Base-by-base conservation (phyloP, 2,113 vertebrate species). In the Festucalex cinctus region DNA sequence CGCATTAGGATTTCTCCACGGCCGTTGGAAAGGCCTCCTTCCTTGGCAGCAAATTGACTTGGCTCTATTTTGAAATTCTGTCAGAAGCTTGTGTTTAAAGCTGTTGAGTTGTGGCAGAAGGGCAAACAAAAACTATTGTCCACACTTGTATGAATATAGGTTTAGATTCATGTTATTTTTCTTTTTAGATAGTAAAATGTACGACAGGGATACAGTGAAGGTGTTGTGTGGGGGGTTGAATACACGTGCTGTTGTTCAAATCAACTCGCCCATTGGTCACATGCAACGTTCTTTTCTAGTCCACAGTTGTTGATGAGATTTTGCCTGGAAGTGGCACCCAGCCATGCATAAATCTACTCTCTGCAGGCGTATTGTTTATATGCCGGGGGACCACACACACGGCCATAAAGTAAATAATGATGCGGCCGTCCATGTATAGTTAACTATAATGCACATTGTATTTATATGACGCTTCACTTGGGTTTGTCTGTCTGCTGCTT, bases 331-430 rank as follows among this genome's bases (percentile, higher is more conserved):
- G 49, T 39, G 58, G 41, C 69, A 49, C 35, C 20, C 65, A 66
- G 37, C 8, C 1, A 80, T 77, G 77, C 69, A 77, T 78, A 73
- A 80, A 76, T 83, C 63, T 77, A 43, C 71, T 58, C 77, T 60
- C 70, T 58, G 59, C 69, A 28, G 69, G 59, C 54, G 7, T 69
- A 58, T n/a, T 71, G 37, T 39, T 80, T 66, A 69, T 37, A 35
- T 48, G 43, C 36, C 39, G 35, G 0, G 65, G 75, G 83, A 78
- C 83, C 81, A 80, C 85, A 87, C 85, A 87, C 79, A 79, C 62
- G 70, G 22, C 12, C 39, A 48, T 56, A 49, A 53, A 68, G 64
- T 68, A 59, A 46, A 72, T 58, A 68, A 24, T 66, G 53, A 44
- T 66, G 37, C 58, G 48, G 73, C 22, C 54, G 28, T n/a, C n/a